Percentiles rank a stretch among this genome's conserved stretches.
Evolutionary conservation across 2,113 vertebrate species (phyloP).

Genomic region (Leptosomus discolor): DNA sequence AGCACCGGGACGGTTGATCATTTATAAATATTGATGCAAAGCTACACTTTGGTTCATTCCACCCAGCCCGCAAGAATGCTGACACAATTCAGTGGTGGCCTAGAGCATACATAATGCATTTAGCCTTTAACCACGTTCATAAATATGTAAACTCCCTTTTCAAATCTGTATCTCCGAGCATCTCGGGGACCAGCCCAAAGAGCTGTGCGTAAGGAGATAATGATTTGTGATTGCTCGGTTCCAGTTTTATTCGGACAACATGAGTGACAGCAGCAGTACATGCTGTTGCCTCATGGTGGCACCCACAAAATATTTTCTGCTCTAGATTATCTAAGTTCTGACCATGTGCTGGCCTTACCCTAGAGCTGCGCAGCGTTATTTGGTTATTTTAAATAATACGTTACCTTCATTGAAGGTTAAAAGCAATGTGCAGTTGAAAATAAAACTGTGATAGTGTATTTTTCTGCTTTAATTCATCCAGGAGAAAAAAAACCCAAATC

Average conservation of each 20-base stretch:
- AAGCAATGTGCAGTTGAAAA: not conserved
- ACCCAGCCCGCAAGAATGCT: not conserved
- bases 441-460: not conserved
- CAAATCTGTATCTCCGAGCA: not conserved
- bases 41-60: not conserved
- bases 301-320: not conserved
- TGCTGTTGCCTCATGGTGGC: not conserved
- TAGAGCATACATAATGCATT: not conserved
- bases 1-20: fast-evolving
- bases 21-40: not conserved
- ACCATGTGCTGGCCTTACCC: not conserved
- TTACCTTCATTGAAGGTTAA: not conserved
- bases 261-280: not conserved
- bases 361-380: not conserved
- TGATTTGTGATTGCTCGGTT: not conserved
- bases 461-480: not conserved
- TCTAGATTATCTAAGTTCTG: not conserved
- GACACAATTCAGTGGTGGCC: not conserved
- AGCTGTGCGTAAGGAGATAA: not conserved
- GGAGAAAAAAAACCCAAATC: not conserved
- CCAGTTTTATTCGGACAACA: not conserved
- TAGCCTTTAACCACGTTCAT: not conserved
- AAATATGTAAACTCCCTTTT: not conserved
- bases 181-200: not conserved
- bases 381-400: not conserved